These are phyloP conservation scores for Nyleta sp. DNA, from an alignment of 2,888 invertebrate genomes.

Conservation along the genomic window DNA sequence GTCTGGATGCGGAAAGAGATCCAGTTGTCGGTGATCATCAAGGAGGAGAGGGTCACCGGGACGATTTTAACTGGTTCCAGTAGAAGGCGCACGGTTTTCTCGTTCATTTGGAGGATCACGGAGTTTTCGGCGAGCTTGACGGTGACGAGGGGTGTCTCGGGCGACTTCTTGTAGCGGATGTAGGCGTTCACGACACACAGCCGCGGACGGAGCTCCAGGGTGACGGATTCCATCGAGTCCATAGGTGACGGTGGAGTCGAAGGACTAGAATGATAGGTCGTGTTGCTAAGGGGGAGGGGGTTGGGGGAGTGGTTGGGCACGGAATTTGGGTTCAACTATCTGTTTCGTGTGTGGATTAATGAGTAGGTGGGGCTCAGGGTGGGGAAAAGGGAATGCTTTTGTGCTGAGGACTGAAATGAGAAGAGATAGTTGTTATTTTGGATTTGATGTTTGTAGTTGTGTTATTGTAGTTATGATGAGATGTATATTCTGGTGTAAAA, in stretches of 20 bases:
- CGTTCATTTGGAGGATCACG: conserved; percentile 70
- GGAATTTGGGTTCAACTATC: background rate
- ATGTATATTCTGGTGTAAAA: too few species aligned
- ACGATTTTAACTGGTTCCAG: conserved; percentile 72
- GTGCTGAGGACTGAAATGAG: too few species aligned
- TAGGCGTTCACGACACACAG: conserved; percentile 77
- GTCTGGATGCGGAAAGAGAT: conserved; percentile 78
- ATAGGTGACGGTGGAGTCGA: conserved; percentile 4
- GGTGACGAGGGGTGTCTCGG: conserved; percentile 67
- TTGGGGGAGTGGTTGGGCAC: too few species aligned
- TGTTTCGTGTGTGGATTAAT: conserved; percentile 16
- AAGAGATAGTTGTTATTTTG: too few species aligned
- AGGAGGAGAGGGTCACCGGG: conserved; percentile 75
- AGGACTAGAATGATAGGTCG: background rate
- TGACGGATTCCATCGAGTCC: conserved; percentile 67
- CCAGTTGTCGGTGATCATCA: conserved; percentile 74
- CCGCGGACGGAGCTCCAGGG: conserved; percentile 77
- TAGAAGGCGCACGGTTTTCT: conserved; percentile 68
- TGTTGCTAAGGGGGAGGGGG: too few species aligned
- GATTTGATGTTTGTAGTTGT: too few species aligned
- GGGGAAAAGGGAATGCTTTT: conserved; percentile 10
- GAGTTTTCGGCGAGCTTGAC: conserved; percentile 73
- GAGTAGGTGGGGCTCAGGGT: background rate
- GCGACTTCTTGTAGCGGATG: conserved; percentile 69
- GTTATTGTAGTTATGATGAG: too few species aligned